Evolutionary conservation across 2,797 vertebrate genomes (phyloP).

Genomic region (Macropodus opercularis): DNA sequence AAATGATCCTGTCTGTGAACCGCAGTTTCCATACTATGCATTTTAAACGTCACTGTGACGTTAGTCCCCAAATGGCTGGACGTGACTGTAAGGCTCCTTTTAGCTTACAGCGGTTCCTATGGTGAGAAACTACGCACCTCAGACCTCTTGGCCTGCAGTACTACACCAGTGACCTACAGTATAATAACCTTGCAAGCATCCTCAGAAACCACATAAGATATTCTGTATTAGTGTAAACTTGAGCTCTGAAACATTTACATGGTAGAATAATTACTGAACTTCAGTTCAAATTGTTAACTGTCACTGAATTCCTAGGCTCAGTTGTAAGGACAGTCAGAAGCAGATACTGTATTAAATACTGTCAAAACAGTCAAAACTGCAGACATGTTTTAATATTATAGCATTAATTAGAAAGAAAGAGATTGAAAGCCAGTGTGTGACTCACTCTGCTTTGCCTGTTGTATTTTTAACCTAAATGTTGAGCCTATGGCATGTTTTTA

Average conservation of each 20-base stretch:
- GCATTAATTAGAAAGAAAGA: background rate
- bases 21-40: background rate
- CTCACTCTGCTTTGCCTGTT: background rate
- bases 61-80: too few species aligned
- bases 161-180: too few species aligned
- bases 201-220: too few species aligned
- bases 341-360: too few species aligned
- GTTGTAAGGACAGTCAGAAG: too few species aligned
- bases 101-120: constrained; percentile 20
- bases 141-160: too few species aligned
- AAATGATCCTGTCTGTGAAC: too few species aligned
- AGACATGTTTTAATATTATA: background rate
- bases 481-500: constrained; percentile 45
- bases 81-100: constrained; percentile 24
- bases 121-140: too few species aligned
- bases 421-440: too few species aligned
- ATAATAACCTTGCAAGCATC: too few species aligned
- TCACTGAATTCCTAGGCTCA: too few species aligned
- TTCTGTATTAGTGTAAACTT: too few species aligned
- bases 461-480: constrained; percentile 4
- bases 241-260: constrained; percentile 13
- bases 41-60: background rate
- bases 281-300: constrained; percentile 65
- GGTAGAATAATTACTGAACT: constrained; percentile 44
- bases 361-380: background rate